Conservation (phyloP, 2,888 invertebrate genomes). For the Bimastos eiseni region DNA sequence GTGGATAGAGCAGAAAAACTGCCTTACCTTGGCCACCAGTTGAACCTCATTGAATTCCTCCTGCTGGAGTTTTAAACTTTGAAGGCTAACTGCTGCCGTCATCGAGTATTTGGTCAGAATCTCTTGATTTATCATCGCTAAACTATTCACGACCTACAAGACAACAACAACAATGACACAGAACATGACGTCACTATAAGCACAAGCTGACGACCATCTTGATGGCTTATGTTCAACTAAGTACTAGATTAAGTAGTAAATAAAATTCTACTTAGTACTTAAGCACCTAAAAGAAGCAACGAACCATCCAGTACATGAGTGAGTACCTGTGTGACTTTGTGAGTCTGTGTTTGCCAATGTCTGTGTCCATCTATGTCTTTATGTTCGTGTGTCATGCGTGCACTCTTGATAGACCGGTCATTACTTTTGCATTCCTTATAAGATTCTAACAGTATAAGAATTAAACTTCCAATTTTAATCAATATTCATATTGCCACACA, state of each 20-base stretch:
- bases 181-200: not conserved
- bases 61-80: slow-evolving; percentile 64
- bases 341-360: not conserved
- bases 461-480: not conserved
- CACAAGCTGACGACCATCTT: not conserved
- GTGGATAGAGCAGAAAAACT: not conserved
- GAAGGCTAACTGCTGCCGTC: not conserved
- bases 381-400: no score
- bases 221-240: not conserved
- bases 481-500: not conserved
- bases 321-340: not conserved
- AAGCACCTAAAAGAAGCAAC: not conserved
- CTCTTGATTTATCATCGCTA: slow-evolving; percentile 8
- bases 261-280: not conserved
- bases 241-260: not conserved
- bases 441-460: not conserved
- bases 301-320: not conserved
- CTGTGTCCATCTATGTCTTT: not conserved
- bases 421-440: not conserved
- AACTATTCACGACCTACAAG: slow-evolving; percentile 3
- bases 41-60: slow-evolving; percentile 80
- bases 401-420: not conserved
- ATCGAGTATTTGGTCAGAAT: slow-evolving; percentile 9
- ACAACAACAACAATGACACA: slow-evolving; percentile 9
- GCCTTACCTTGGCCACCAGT: slow-evolving; percentile 77